Evolutionary conservation across 2,888 invertebrate species (phyloP).

Genomic region (Theretra japonica): DNA sequence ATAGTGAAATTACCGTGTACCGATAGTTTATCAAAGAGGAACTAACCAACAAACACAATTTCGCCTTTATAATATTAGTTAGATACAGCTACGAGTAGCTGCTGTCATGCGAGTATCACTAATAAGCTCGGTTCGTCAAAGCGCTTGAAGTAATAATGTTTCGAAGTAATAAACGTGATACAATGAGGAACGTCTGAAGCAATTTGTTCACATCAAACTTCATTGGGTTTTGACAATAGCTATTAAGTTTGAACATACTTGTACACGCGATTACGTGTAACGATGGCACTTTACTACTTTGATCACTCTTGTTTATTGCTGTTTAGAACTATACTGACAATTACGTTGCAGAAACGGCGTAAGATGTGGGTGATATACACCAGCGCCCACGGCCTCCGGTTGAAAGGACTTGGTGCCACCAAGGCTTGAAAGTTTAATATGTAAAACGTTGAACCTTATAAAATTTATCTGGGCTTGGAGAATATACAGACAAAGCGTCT

Average conservation of each 20-base stretch:
- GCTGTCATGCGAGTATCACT: background rate
- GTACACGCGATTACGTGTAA: background rate
- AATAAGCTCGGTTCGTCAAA: background rate
- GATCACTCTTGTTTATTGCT: background rate
- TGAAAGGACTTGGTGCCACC: too few species aligned
- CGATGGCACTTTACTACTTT: background rate
- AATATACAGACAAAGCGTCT: too few species aligned
- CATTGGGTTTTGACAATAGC: constrained; percentile 19
- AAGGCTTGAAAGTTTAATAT: too few species aligned
- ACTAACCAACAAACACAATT: too few species aligned
- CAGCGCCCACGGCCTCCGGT: too few species aligned
- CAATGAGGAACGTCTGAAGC: background rate
- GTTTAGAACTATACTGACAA: background rate
- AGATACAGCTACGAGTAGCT: background rate
- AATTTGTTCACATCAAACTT: constrained; percentile 8
- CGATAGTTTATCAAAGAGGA: too few species aligned
- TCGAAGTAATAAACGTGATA: background rate
- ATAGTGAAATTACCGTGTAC: too few species aligned
- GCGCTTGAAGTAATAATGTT: background rate
- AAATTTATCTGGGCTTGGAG: too few species aligned
- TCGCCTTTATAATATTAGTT: too few species aligned
- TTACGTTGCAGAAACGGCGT: background rate
- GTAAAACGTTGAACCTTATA: too few species aligned
- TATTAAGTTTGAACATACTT: constrained; percentile 10
- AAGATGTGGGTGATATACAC: background rate